Percentiles rank a stretch among this genome's conserved stretches.
Conservation (phyloP, 2,113 vertebrate genomes). For the Tylochromis polylepis region DNA sequence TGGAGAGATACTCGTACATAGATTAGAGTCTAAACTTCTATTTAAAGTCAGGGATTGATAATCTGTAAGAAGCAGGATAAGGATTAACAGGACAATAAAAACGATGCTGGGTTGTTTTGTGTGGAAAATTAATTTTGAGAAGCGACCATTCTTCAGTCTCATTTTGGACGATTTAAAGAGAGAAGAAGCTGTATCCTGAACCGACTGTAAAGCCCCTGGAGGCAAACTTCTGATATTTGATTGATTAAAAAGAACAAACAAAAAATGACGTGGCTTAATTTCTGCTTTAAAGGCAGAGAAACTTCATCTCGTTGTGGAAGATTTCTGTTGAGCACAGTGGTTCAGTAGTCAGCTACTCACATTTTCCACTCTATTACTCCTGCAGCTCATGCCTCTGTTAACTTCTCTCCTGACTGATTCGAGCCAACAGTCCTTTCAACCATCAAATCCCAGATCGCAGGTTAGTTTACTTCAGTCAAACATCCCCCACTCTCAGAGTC, state of each 20-base stretch:
- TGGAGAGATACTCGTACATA: background rate
- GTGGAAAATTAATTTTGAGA: background rate
- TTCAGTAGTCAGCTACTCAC: constrained; percentile 3
- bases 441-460: constrained; percentile 69
- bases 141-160: background rate
- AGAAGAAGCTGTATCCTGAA: background rate
- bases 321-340: background rate
- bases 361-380: constrained; percentile 49
- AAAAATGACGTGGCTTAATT: background rate
- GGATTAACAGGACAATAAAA: constrained; percentile 31
- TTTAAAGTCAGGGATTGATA: constrained; percentile 1
- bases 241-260: background rate
- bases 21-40: constrained; percentile 14
- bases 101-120: background rate
- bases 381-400: constrained; percentile 47
- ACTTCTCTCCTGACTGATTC: constrained; percentile 52
- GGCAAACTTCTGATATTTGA: background rate
- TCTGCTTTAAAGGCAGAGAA: background rate
- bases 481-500: constrained; percentile 31
- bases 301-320: background rate
- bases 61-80: background rate
- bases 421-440: constrained; percentile 55
- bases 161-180: background rate
- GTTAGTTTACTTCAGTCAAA: constrained; percentile 62
- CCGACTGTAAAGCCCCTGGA: background rate